These are phyloP conservation scores for Conomelus anceps DNA, from an alignment of 2,888 invertebrate species.

Conservation along the genomic window DNA sequence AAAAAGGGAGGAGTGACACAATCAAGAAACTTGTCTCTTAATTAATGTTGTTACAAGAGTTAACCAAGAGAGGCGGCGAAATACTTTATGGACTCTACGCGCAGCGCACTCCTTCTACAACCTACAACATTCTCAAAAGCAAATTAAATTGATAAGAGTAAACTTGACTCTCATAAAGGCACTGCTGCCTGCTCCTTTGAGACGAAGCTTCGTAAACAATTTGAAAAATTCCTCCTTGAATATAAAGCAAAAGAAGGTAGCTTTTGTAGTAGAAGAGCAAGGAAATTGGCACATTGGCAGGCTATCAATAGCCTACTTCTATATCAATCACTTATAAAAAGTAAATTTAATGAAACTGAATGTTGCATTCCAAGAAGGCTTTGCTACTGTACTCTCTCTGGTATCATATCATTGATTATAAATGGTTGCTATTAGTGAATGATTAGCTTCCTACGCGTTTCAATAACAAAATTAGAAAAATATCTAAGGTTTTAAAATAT, in stretches of 20 bases:
- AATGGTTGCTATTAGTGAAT: too few species aligned
- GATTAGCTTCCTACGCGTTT: too few species aligned
- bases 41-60: not conserved
- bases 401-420: too few species aligned
- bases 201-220: not conserved
- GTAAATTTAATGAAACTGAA: not conserved
- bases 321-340: not conserved
- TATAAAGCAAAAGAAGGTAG: not conserved
- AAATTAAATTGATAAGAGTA: not conserved
- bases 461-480: too few species aligned
- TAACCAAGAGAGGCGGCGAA: not conserved
- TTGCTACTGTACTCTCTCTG: too few species aligned
- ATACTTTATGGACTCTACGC: not conserved
- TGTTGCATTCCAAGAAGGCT: too few species aligned
- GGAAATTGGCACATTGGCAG: not conserved
- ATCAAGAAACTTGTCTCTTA: not conserved
- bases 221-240: not conserved
- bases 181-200: not conserved
- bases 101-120: not conserved
- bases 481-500: too few species aligned
- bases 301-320: not conserved
- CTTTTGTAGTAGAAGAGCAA: not conserved
- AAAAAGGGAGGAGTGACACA: not conserved
- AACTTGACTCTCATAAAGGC: not conserved
- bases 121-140: not conserved